phyloP scores from a whole-genome alignment of 2,113 vertebrate species.

The Poeciliopsis occidentalis region DNA sequence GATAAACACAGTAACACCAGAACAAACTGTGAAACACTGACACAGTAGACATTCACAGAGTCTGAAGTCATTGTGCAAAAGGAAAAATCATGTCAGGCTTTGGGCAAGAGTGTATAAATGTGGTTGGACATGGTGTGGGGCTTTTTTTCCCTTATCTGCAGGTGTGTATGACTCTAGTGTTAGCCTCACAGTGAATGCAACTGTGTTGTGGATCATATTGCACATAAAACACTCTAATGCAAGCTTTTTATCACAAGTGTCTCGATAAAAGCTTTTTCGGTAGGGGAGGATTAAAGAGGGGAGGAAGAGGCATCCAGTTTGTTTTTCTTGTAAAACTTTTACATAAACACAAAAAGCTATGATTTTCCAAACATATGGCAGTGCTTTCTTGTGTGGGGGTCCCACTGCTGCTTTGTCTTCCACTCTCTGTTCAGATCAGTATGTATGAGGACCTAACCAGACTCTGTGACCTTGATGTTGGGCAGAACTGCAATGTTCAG shows the following conservation, averaged over 20 bases:
- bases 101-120: constrained; percentile 22
- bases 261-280: too few species aligned
- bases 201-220: neutral
- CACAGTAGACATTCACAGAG: constrained; percentile 20
- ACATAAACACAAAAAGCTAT: neutral
- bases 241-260: too few species aligned
- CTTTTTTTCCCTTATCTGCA: neutral
- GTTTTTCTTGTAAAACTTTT: neutral
- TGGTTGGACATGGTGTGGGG: neutral
- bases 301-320: too few species aligned
- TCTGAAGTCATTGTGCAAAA: constrained; percentile 22
- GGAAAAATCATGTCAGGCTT: constrained; percentile 28
- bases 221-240: neutral
- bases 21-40: constrained; percentile 26
- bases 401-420: neutral
- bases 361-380: neutral
- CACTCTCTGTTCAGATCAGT: constrained; percentile 5
- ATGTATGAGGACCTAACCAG: neutral
- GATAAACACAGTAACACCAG: constrained; percentile 1
- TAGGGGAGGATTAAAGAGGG: too few species aligned
- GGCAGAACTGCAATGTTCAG: constrained; percentile 19
- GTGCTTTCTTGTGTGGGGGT: neutral
- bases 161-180: neutral
- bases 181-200: constrained; percentile 7
- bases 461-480: constrained; percentile 18